Percentiles rank a stretch among this genome's conserved stretches.
These are phyloP conservation scores for Salpingus planirostris DNA, from an alignment of 2,888 invertebrate genomes.

Conservation along the genomic window DNA sequence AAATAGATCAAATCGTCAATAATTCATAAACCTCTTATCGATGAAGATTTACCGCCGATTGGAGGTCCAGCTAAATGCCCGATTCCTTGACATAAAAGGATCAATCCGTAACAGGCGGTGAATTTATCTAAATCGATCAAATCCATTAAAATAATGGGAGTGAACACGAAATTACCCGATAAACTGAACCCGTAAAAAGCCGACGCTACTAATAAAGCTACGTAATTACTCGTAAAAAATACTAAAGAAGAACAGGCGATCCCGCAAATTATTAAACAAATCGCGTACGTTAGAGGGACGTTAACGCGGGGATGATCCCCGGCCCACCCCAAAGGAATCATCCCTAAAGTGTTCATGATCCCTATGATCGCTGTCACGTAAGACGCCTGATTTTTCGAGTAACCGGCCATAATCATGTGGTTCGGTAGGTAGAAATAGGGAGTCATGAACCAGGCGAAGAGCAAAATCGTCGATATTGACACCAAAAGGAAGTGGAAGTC, in stretches of 20 bases:
- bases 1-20: background rate
- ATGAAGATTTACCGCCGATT: constrained; percentile 70
- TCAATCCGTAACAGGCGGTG: constrained; percentile 85
- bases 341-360: constrained; percentile 82
- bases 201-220: constrained; percentile 35
- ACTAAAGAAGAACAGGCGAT: constrained; percentile 53
- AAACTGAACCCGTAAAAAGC: constrained; percentile 81
- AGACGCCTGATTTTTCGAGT: constrained; percentile 65
- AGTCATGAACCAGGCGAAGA: constrained; percentile 91
- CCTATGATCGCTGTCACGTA: constrained; percentile 79
- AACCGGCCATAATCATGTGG: constrained; percentile 60
- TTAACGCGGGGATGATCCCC: constrained; percentile 81
- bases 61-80: constrained; percentile 90
- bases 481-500: background rate
- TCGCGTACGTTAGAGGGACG: constrained; percentile 72
- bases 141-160: constrained; percentile 81
- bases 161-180: constrained; percentile 85
- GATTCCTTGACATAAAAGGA: constrained; percentile 82
- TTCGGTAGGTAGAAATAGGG: constrained; percentile 92
- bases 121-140: constrained; percentile 85
- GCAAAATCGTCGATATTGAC: constrained; percentile 75
- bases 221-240: constrained; percentile 35
- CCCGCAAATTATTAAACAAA: constrained; percentile 64
- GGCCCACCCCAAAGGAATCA: constrained; percentile 80
- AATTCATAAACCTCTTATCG: too few species aligned